Base-by-base conservation (phyloP, 2,797 vertebrate species). In the Xyrichtys novacula region DNA sequence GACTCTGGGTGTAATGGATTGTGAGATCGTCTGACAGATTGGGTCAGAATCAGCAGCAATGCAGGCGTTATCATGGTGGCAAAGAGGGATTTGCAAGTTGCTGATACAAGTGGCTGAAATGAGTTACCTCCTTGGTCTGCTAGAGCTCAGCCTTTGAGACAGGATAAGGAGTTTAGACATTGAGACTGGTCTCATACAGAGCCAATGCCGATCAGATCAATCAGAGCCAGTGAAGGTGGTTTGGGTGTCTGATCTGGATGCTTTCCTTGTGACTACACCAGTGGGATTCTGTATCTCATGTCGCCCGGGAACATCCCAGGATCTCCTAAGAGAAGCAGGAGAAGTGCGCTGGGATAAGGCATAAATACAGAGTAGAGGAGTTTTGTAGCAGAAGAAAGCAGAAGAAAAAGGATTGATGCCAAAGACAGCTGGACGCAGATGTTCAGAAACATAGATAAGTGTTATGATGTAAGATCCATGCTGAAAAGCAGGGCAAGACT, bases 401-500 rank as follows among this genome's bases (percentile, higher is more conserved):
- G 4, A 43, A 22, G 19, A 7, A 12, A 22, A 12, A 4, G 20
- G 20, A 14, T 23, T 5, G 20, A 23, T 22, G 43, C 23, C 15
- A n/a, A 28, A 28, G 46, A 17, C 23, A 47, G 44, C 44, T 26
- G 44, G 15, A 16, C 23, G 17, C 23, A 48, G 46, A 28, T 28
- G 46, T 25, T 48, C 46, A 48, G 23, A 48, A 26, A 48, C 46
- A 23, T 48, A 16, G 46, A 48, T 26, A 48, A 12, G 19, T 42
- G 46, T 28, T 17, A 48, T 48, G 23, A 48, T 48, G 44, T 47
- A 26, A 47, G 25, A 44, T 44, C 20, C 42, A 44, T 16, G 19
- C 28, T 6, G 10, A 22, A 40, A 48, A 31, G 19, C 26, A 49
- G 25, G 28, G 4, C 7, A 14, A 23, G 7, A 14, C 46, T 57